Evolutionary conservation across 2,797 vertebrate genomes (phyloP), one percentile per base, ranked within the genome.

Genomic region (Lateolabrax maculatus): DNA sequence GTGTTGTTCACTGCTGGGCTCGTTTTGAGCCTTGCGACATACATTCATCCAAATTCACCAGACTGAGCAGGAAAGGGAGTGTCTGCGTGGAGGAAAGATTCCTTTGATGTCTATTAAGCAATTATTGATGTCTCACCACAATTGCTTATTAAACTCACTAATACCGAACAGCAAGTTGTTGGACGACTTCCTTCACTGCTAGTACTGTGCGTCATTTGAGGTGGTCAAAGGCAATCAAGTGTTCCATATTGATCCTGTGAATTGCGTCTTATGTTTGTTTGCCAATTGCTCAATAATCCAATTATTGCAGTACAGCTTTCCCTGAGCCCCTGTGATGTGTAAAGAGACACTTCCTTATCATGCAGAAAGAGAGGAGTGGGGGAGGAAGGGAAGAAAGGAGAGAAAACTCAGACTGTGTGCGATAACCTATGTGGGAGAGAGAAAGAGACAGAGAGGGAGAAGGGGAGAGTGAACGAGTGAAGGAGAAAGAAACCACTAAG

Each of bases 221-320:
- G 31, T 34, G 31, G 31, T 34, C 31, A 34, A 34, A 34, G 6
- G 31, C 31, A 34, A 34, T 34, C 31, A 73, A 77, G 58, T 52
- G 16, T 71, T 83, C 68, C 34, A 48, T 81, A 89, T 87, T 90
- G 87, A 94, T 94, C 89, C 84, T 15, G n/a, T 46, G 74, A 81
- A 78, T 85, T 75, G 79, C 86, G 76, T 93, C 87, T 89, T 79
- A 79, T 63, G 83, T 92, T 92, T 94, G 91, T 94, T 94, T 92
- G 84, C 88, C 84, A 86, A 94, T 93, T 93, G 90, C 58, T 87
- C 87, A 80, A 85, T 93, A 93, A 94, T 93, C 89, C 91, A 93
- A 90, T 94, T 94, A 92, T 87, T 84, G 84, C 78, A 43, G 73
- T 79, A 44, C 79, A 81, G 87, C 90, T 90, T 89, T 90, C 87